These are phyloP conservation scores for Tarsius wallacei DNA, from an alignment of 2,797 vertebrate genomes.

Conservation along the genomic window DNA sequence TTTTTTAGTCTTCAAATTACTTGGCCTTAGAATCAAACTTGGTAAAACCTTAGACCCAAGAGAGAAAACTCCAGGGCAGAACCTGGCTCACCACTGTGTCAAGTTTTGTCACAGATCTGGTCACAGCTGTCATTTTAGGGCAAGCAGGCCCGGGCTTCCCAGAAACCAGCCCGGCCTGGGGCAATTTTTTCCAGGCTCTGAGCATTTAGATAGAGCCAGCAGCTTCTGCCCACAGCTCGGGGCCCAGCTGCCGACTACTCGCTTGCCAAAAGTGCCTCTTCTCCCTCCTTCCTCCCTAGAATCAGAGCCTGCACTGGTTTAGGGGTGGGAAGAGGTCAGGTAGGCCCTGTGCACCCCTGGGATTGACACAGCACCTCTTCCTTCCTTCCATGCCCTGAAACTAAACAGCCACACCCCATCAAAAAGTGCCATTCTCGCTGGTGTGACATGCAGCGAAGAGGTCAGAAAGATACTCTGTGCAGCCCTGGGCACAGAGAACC, in stretches of 20 bases:
- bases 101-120: neutral
- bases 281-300: neutral
- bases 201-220: neutral
- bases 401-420: neutral
- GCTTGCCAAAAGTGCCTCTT: neutral
- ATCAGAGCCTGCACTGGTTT: neutral
- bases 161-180: neutral
- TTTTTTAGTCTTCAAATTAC: neutral
- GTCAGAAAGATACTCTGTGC: neutral
- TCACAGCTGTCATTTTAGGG: constrained; percentile 10
- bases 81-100: neutral
- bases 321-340: neutral
- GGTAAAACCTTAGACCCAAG: neutral
- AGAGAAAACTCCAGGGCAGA: neutral
- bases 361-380: neutral
- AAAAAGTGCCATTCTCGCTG: neutral
- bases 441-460: neutral
- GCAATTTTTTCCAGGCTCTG: neutral
- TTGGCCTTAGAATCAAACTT: constrained; percentile 50
- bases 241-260: neutral
- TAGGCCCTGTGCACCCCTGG: neutral
- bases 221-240: neutral
- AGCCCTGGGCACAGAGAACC: neutral
- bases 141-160: neutral
- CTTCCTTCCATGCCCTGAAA: neutral